A percentile compares a stretch with the other conserved stretches of the same genome.
These are phyloP conservation scores for Xanthorhoe designata DNA, from an alignment of 2,888 invertebrate species.

Conservation along the genomic window DNA sequence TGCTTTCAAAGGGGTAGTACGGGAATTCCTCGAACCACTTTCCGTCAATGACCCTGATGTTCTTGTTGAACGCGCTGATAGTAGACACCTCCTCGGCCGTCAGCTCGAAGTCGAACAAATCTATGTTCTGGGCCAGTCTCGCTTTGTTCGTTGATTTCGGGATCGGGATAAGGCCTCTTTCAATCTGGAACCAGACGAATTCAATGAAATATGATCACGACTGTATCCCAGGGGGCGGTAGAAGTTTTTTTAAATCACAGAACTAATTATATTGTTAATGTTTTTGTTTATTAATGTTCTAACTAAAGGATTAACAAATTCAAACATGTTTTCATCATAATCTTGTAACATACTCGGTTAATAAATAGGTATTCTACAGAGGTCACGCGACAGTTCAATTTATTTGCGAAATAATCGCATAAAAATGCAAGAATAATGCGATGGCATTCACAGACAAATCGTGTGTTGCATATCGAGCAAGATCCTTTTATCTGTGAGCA, in stretches of 20 bases:
- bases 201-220: no score
- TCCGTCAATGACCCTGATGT: constrained; percentile 65
- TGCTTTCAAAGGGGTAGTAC: constrained; percentile 58
- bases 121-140: constrained; percentile 85
- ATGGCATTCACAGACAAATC: constrained; percentile 11
- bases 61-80: constrained; percentile 81
- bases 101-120: constrained; percentile 86
- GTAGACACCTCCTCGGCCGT: constrained; percentile 79
- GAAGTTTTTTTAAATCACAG: no score
- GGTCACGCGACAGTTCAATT: constrained; percentile 8
- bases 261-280: no score
- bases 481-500: no score
- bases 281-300: no score
- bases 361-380: constrained; percentile 8
- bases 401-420: constrained; percentile 6
- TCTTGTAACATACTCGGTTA: background rate
- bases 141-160: constrained; percentile 87
- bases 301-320: background rate
- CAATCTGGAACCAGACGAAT: constrained; percentile 68
- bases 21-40: constrained; percentile 57
- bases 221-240: no score
- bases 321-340: background rate
- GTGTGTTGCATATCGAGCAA: constrained; percentile 15
- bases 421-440: background rate
- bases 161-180: constrained; percentile 85